phyloP scores from a whole-genome alignment of 2,888 invertebrate species.

The Watsonalla binaria region DNA sequence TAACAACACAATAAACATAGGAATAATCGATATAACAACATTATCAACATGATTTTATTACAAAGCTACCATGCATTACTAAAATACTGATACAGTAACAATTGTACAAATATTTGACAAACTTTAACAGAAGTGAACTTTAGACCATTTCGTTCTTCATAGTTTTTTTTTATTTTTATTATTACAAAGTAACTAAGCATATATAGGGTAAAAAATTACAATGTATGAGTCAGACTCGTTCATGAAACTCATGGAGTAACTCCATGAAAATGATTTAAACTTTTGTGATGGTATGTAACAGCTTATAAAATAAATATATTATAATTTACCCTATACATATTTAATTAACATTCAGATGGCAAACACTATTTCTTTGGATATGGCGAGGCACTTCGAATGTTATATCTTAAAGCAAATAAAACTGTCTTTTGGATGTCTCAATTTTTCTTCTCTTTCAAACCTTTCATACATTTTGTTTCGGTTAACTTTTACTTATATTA shows the following conservation, averaged over 20 bases:
- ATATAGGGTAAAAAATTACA: background rate
- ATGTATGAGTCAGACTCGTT: background rate
- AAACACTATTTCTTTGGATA: conserved; percentile 1
- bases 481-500: background rate
- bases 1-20: conserved; percentile 15
- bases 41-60: conserved; percentile 6
- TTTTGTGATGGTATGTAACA: no score
- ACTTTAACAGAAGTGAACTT: background rate
- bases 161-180: background rate
- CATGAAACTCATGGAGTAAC: no score
- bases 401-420: conserved; percentile 1
- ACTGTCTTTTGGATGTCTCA: conserved; percentile 1
- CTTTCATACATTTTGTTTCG: background rate
- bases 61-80: conserved; percentile 12
- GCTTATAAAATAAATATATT: background rate
- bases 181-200: background rate
- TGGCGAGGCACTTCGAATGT: conserved; percentile 10
- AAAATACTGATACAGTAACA: conserved; percentile 20
- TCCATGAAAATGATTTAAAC: no score
- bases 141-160: background rate
- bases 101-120: conserved; percentile 10
- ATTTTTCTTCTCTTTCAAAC: background rate
- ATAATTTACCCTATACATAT: background rate
- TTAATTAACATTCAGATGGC: background rate
- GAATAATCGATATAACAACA: conserved; percentile 25